Evolutionary conservation across 2,888 invertebrate species (phyloP), one percentile per base, ranked within the genome.

Genomic region (Piscicola geometra): DNA sequence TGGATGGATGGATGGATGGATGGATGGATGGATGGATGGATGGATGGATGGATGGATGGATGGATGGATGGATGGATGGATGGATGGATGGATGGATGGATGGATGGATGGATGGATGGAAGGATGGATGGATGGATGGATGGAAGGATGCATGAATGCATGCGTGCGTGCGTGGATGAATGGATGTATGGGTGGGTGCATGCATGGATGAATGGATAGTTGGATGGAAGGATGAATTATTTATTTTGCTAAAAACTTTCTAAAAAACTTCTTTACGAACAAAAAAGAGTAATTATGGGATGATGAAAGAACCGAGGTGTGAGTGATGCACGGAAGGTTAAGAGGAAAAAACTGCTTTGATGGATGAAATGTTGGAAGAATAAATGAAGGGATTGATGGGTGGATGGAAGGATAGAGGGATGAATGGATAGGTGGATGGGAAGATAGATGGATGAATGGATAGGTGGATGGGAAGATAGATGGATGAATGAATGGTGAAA

Each of bases 31-130:
- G n/a, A 25, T 72, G 60, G 28, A 5, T 64, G 41, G 5, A 47
- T 47, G 21, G 25, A 12, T 33, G 30, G 9, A 32, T 41, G 52
- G 21, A 35, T 36, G 67, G 33, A 50, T 30, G 69, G 5, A 9
- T 75, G 68, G 33, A 67, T 25, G 67, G 18, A 0, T 28, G 28
- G n/a, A 2, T 32, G 52, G 25, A 41, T 64, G 32, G 12, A 18
- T 18, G 1, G 25, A 9, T 30, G n/a, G 1, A 21, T n/a, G n/a
- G n/a, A 47, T 32, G 66, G 21, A 2, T 36, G 36, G 5, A 30
- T 74, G 41, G n/a, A 35, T 67, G 47, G n/a, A 0, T 74, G 28
- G n/a, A 0, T 74, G 41, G 32, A 41, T 60, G 73, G 1, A 32
- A 60, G 36, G 32, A 25, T 64, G 18, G 21, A 35, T 66, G 2